Evolutionary conservation across 1,140 invertebrate species (phyloP).

Genomic region (Drosophila nigromelanica): DNA sequence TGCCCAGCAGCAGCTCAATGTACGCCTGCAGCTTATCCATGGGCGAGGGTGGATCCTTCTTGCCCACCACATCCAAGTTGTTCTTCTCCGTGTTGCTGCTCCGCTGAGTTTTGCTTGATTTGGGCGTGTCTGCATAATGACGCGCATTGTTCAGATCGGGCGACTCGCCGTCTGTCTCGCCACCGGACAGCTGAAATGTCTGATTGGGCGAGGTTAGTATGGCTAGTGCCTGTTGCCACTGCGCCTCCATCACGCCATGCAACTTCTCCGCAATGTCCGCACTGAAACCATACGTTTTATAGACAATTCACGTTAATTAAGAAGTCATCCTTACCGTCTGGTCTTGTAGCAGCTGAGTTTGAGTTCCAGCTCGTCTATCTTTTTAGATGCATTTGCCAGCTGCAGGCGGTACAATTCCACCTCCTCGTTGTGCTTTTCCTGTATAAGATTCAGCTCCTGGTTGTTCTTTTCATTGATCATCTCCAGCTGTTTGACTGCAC

Average conservation of each 20-base stretch:
- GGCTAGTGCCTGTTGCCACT: constrained; percentile 90
- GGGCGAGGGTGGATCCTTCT: constrained; percentile 65
- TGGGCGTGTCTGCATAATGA: constrained; percentile 69
- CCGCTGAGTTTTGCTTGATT: constrained; percentile 64
- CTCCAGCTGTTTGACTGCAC: constrained; percentile 88
- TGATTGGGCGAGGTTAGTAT: constrained; percentile 86
- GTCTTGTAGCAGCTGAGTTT: constrained; percentile 86
- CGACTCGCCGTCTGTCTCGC: constrained; percentile 61
- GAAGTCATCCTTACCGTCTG: constrained; percentile 68
- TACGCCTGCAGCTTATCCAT: constrained; percentile 79
- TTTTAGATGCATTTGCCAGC: constrained; percentile 87
- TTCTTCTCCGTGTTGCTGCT: constrained; percentile 69
- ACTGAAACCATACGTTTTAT: constrained; percentile 15
- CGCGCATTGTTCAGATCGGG: constrained; percentile 65
- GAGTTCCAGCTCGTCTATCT: constrained; percentile 86
- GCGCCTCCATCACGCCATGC: constrained; percentile 91
- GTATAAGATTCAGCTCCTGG: constrained; percentile 89
- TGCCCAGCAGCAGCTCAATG: constrained; percentile 78
- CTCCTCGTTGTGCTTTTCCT: constrained; percentile 91
- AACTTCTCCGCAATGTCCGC: constrained; percentile 89
- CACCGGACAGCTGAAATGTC: constrained; percentile 27
- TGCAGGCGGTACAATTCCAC: constrained; percentile 88
- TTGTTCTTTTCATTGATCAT: constrained; percentile 90
- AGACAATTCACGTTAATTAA: too few relatives aligned
- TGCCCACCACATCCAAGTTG: constrained; percentile 65